Base-by-base conservation (phyloP, 2,797 vertebrate genomes). In the Darevskia nairensis region DNA sequence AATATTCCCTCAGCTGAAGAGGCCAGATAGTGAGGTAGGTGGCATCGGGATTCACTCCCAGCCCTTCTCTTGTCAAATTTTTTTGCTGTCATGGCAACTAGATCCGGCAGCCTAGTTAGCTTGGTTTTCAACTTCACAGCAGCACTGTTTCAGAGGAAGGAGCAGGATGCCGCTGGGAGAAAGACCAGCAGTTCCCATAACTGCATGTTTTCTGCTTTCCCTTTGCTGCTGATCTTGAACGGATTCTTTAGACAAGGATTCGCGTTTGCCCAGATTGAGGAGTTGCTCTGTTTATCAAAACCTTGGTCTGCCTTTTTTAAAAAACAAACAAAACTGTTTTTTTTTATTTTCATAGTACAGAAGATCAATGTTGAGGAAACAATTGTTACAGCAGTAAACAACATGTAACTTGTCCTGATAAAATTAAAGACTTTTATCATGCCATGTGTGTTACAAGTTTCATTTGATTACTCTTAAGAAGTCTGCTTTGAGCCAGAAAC, bases 1-100 rank as follows among this genome's bases (percentile, higher is more conserved):
- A 78, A 41, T 50, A 55, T 81, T 82, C 66, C 29, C 11, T 80
- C 46, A 27, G 69, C 81, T 23, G 64, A 74, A 72, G n/a, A 71
- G 55, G 32, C 21, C 3, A 50, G 55, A 72, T 61, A 74, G n/a
- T 23, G 55, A 80, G 59, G 68, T 46, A 39, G 41, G 55, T 66
- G 32, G n/a, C 32, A 68, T 61, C 71, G 32, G 44, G 76, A 86
- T 66, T 79, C 77, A 55, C 88, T 81, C n/a, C 25, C n/a, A 81
- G 71, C 41, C 59, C 83, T 74, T 25, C 29, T 46, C 83, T 50
- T 39, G 41, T 68, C 44, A 76, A 44, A 76, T 29, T 35, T 68
- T 68, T 68, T 55, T 44, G 78, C 84, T 89, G 88, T 86, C 88
- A 86, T 89, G 88, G 84, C 44, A 89, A 86, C 84, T 55, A 82